Conservation (phyloP, 92 coral and sea anemone genomes). For the Porites cylindrica region DNA sequence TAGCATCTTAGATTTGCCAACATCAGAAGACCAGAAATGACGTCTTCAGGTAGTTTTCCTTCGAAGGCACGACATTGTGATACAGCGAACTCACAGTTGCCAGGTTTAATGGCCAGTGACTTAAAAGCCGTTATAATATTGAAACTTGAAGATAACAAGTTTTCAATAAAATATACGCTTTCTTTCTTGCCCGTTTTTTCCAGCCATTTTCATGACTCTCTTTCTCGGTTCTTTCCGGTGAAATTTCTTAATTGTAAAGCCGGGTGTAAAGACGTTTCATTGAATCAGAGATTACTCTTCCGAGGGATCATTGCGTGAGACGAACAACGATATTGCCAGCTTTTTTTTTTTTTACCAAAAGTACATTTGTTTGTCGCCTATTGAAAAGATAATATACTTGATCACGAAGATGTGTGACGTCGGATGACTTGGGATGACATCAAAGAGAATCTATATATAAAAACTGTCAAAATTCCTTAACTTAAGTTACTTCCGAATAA, state of each 20-base stretch:
- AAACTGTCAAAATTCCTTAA: neutral
- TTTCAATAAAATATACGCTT: neutral
- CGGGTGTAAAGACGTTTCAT: neutral
- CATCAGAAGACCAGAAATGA: neutral
- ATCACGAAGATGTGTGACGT: constrained; percentile 18
- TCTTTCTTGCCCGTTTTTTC: neutral
- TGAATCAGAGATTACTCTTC: neutral
- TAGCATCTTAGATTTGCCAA: neutral
- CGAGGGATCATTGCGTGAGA: neutral
- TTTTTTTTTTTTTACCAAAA: neutral
- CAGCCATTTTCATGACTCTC: too few species aligned
- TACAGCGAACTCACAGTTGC: neutral
- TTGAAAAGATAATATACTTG: neutral
- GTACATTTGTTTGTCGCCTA: neutral
- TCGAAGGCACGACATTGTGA: constrained; percentile 8
- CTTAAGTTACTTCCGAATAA: neutral
- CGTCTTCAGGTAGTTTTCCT: neutral
- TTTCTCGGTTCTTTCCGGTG: neutral
- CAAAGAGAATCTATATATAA: neutral
- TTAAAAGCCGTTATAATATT: constrained; percentile 11
- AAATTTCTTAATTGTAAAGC: neutral
- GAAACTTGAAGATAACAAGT: neutral
- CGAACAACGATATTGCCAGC: neutral
- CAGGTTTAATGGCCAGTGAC: neutral
- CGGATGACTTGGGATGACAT: neutral